Base-by-base conservation (phyloP, 2,888 invertebrate species). In the Dryococelus australis region DNA sequence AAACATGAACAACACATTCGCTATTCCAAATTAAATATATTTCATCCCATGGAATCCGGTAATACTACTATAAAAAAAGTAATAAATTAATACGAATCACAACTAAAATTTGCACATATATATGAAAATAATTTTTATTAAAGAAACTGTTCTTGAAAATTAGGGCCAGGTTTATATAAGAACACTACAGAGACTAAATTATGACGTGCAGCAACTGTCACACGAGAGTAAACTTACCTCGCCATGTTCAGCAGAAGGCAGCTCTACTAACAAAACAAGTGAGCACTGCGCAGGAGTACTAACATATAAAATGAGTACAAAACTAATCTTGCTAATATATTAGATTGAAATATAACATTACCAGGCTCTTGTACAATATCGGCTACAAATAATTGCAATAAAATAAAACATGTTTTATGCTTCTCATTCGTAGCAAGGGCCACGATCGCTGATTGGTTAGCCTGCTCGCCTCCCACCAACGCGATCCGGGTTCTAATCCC, bases 161-260 rank as follows among this genome's bases (percentile, higher is more conserved):
- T 12, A 65, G n/a, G n/a, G 65, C 65, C 6, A 65, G 16, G 65
- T 65, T 65, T n/a, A 65, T 65, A 8, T 65, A 20, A 65, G 65
- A 16, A 65, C 65, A n/a, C 65, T 65, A 65, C 8, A 16, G 16
- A 65, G 65, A 65, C 2, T n/a, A 65, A 65, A 65, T 16, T 24
- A 65, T 65, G 65, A 65, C 65, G 65, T 65, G 65, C 65, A 65
- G n/a, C 65, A n/a, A n/a, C 65, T 65, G 65, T 65, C 65, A 65
- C 65, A 65, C 16, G 65, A 65, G 24, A 65, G n/a, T 65, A 65
- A 65, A 65, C 65, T 65, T 65, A 65, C 65, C 65, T 65, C 65
- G 65, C 65, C 65, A 65, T 65, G 20, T 65, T 65, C 65, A 65
- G 65, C 65, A 65, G 65, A 65, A 65, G 65, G 65, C 65, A 65